Percentiles rank a stretch among this genome's conserved stretches.
phyloP scores from a whole-genome alignment of 2,888 invertebrate species.

The Campopleginae sp. region DNA sequence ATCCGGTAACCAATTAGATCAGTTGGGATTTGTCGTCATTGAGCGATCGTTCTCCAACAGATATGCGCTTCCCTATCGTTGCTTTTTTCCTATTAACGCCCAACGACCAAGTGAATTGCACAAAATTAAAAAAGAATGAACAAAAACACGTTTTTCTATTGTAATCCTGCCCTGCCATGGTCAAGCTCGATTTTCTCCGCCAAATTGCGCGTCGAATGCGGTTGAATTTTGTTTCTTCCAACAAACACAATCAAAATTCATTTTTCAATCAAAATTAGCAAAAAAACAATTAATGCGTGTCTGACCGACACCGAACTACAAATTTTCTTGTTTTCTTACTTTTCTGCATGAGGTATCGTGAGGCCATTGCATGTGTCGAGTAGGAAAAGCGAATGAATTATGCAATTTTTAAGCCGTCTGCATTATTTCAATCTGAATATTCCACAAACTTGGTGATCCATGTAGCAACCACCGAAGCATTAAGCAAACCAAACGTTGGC shows the following conservation, averaged over 20 bases:
- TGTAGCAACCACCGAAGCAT: not conserved
- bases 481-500: conserved; percentile 2
- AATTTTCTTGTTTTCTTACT: not conserved
- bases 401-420: not conserved
- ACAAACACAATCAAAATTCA: not conserved
- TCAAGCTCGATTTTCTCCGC: not conserved
- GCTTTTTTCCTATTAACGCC: conserved; percentile 33
- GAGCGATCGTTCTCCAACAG: conserved; percentile 59
- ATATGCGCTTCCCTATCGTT: conserved; percentile 18
- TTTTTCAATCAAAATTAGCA: not conserved
- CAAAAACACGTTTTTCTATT: conserved; percentile 12
- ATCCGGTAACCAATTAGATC: conserved; percentile 82
- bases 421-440: not conserved
- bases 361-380: not conserved
- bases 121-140: conserved; percentile 11
- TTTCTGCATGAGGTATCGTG: not conserved
- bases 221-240: not conserved
- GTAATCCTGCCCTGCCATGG: not conserved
- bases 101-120: conserved; percentile 19
- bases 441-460: not conserved
- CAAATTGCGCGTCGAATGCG: not conserved
- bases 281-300: not conserved
- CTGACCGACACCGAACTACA: not conserved
- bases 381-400: not conserved
- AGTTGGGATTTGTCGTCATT: conserved; percentile 77